These are phyloP conservation scores for Homarus gammarus DNA, from an alignment of 2,888 invertebrate genomes.

Conservation along the genomic window DNA sequence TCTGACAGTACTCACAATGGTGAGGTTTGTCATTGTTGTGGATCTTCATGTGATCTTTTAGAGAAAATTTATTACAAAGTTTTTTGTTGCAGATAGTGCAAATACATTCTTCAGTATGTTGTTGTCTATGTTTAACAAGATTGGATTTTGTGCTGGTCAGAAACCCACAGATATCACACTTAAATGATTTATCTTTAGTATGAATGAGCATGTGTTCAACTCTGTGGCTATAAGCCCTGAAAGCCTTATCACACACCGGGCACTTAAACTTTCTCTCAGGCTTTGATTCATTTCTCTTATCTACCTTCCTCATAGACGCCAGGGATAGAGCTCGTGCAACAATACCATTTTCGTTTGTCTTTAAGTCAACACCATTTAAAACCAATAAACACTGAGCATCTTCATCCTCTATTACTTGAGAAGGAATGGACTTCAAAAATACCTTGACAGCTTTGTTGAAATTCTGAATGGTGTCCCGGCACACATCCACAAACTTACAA, in stretches of 20 bases:
- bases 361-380: background rate
- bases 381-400: background rate
- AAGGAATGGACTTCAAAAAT: conserved; percentile 15
- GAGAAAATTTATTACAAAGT: conserved; percentile 50
- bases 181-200: conserved; percentile 75
- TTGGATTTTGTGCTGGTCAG: conserved; percentile 52
- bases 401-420: conserved; percentile 6
- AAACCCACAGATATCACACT: conserved; percentile 72
- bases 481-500: conserved; percentile 10
- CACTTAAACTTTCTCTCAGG: conserved; percentile 55
- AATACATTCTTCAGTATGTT: conserved; percentile 35
- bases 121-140: conserved; percentile 43
- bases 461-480: conserved; percentile 13
- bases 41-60: conserved; percentile 51
- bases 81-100: conserved; percentile 44
- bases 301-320: conserved; percentile 7
- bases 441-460: conserved; percentile 16
- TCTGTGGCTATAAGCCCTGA: conserved; percentile 76
- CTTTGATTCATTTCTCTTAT: background rate
- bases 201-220: conserved; percentile 77
- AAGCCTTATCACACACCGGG: conserved; percentile 75
- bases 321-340: conserved; percentile 15
- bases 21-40: conserved; percentile 31
- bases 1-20: conserved; percentile 40
- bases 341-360: conserved; percentile 27